phyloP scores from a whole-genome alignment of 2,888 invertebrate genomes.

The Thereva unica region DNA sequence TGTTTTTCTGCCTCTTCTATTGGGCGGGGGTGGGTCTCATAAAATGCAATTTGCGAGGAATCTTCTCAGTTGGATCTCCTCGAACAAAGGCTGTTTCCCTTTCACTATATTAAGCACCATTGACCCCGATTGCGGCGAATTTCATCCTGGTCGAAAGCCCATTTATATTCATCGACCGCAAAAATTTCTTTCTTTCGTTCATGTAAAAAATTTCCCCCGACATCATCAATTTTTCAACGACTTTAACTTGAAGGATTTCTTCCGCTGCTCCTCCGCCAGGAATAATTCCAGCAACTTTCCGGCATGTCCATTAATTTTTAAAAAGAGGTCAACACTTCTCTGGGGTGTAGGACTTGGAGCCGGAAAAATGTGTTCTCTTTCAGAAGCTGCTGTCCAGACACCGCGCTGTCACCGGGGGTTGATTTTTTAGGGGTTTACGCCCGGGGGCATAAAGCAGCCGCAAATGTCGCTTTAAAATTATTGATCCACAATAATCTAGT shows the following conservation, averaged over 20 bases:
- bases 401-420: too few relatives aligned
- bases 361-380: too few relatives aligned
- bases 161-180: neutral
- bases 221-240: neutral
- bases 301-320: neutral
- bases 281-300: neutral
- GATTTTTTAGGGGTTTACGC: too few relatives aligned
- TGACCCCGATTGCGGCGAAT: neutral
- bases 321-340: neutral
- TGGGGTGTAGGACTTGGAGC: neutral
- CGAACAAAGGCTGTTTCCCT: neutral
- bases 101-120: conserved; percentile 2
- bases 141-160: neutral
- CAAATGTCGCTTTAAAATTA: too few relatives aligned
- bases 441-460: too few relatives aligned
- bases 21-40: too few relatives aligned
- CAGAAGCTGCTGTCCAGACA: too few relatives aligned
- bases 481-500: too few relatives aligned
- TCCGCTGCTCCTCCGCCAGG: conserved; percentile 1
- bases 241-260: neutral
- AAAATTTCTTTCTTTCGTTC: neutral
- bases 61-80: neutral
- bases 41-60: neutral
- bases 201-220: neutral
- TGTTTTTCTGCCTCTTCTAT: too few relatives aligned